phyloP scores from a whole-genome alignment of 2,888 invertebrate species.

The Stenodema calcarata region DNA sequence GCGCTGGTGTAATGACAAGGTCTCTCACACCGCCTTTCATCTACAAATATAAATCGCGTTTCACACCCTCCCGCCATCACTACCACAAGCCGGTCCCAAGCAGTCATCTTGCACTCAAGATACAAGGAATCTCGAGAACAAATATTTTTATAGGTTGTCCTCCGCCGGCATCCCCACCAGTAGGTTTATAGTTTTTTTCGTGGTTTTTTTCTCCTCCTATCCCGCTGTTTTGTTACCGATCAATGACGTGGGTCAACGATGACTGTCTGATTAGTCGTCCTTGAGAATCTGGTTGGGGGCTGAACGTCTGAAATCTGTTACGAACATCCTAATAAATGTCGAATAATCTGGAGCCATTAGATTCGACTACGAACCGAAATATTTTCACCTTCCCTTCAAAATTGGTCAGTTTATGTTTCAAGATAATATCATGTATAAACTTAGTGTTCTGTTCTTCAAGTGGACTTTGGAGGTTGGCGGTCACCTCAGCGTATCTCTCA shows the following conservation, averaged over 20 bases:
- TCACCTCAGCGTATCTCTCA: no score
- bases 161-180: not conserved
- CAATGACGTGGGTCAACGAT: not conserved
- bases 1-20: conserved; percentile 40
- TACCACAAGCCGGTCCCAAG: no score
- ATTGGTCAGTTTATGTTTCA: no score
- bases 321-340: no score
- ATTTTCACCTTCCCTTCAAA: no score
- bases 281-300: not conserved
- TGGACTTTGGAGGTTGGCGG: no score
- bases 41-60: conserved; percentile 45
- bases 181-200: not conserved
- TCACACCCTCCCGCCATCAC: no score
- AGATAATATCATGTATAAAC: no score
- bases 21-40: conserved; percentile 35
- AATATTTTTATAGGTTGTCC: conserved; percentile 40
- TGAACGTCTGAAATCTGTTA: no score
- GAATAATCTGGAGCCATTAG: no score
- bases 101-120: conserved; percentile 12
- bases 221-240: not conserved
- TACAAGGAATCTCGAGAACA: conserved; percentile 44
- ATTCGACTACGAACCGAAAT: no score
- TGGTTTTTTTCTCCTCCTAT: not conserved
- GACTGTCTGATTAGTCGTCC: not conserved
- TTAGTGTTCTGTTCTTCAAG: no score